Percentiles rank a stretch among this genome's conserved stretches.
Conservation (phyloP, 1,140 invertebrate genomes). For the Asbolus verrucosus region DNA sequence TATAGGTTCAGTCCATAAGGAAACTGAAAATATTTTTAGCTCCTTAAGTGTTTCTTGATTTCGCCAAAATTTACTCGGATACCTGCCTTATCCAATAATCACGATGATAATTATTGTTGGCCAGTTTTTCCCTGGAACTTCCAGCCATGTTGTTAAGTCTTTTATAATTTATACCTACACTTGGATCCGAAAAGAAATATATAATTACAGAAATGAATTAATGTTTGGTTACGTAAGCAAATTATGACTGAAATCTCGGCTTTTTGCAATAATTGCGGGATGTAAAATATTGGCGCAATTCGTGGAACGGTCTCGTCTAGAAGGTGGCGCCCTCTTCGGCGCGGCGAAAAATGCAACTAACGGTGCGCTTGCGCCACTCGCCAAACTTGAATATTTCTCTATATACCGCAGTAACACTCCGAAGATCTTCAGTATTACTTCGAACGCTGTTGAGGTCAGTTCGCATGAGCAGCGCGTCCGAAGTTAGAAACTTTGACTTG, state of each 20-base stretch:
- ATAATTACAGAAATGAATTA: too few relatives aligned
- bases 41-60: constrained; percentile 12
- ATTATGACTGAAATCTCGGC: not conserved
- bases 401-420: constrained; percentile 58
- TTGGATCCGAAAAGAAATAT: too few relatives aligned
- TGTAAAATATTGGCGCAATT: not conserved
- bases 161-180: too few relatives aligned
- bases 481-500: not conserved
- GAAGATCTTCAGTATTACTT: constrained; percentile 56
- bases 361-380: constrained; percentile 54
- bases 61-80: too few relatives aligned
- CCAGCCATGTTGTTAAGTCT: too few relatives aligned
- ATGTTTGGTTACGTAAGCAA: constrained; percentile 7
- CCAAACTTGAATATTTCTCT: constrained; percentile 48
- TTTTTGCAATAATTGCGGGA: constrained; percentile 18
- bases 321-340: constrained; percentile 51
- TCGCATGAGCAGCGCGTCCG: constrained; percentile 39
- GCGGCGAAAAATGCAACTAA: constrained; percentile 43
- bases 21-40: too few relatives aligned
- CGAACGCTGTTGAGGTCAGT: constrained; percentile 48
- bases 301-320: constrained; percentile 34
- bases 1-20: too few relatives aligned
- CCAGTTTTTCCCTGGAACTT: too few relatives aligned
- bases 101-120: too few relatives aligned
- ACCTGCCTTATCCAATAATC: too few relatives aligned